These are phyloP conservation scores for Microcebus lehilahytsara DNA, from an alignment of 2,113 vertebrate genomes.

Conservation along the genomic window DNA sequence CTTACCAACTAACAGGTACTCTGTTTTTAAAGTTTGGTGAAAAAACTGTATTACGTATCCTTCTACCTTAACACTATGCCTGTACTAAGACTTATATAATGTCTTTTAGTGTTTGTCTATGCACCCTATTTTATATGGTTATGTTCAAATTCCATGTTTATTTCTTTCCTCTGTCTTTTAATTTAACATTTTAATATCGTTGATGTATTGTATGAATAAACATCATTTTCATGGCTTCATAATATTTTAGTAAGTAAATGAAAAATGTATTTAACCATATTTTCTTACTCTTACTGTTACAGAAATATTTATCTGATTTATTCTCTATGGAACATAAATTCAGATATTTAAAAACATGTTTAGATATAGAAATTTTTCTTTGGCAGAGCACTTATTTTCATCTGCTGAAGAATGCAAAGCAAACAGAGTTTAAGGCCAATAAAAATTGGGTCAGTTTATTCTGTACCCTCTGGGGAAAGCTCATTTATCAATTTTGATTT, in stretches of 20 bases:
- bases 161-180: background rate
- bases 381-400: background rate
- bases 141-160: background rate
- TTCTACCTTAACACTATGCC: background rate
- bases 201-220: background rate
- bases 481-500: background rate
- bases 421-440: background rate
- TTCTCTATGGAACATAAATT: background rate
- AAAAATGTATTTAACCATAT: background rate
- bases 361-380: background rate
- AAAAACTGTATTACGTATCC: background rate
- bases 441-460: background rate
- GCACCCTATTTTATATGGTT: background rate
- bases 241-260: constrained; percentile 21
- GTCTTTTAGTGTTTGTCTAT: background rate
- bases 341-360: background rate
- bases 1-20: background rate
- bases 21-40: background rate
- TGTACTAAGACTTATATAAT: background rate
- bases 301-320: background rate
- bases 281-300: background rate
- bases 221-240: constrained; percentile 1
- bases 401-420: background rate
- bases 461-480: background rate
- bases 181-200: background rate